These are phyloP conservation scores for Drosophila insularis DNA, from an alignment of 1,140 invertebrate genomes.

Conservation along the genomic window DNA sequence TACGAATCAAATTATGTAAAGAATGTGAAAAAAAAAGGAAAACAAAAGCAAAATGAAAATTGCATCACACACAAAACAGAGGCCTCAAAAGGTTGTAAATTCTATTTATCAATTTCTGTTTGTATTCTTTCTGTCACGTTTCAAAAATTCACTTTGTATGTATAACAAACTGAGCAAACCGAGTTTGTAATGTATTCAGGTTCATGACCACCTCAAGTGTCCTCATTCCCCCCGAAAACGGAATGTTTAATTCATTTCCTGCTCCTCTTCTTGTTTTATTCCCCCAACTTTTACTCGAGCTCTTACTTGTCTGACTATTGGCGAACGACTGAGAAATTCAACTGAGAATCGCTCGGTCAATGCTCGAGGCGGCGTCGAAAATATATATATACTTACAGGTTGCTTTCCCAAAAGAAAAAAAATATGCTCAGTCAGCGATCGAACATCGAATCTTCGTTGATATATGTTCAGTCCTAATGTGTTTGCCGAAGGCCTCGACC, in stretches of 20 bases:
- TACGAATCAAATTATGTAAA: constrained; percentile 69
- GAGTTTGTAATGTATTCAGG: constrained; percentile 24
- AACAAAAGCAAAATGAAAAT: constrained; percentile 33
- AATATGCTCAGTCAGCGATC: constrained; percentile 42
- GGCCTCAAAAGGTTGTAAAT: neutral
- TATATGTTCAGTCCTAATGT: neutral
- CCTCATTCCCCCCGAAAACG: neutral
- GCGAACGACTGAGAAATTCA: constrained; percentile 52
- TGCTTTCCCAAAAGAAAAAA: constrained; percentile 8
- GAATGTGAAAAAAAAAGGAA: constrained; percentile 40
- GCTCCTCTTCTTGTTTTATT: neutral
- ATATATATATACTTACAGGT: neutral
- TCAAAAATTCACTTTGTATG: constrained; percentile 1
- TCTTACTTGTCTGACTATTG: constrained; percentile 50
- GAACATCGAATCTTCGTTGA: constrained; percentile 28
- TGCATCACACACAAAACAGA: constrained; percentile 42
- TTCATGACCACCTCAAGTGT: neutral
- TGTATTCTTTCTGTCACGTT: constrained; percentile 11
- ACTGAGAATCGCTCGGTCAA: constrained; percentile 42
- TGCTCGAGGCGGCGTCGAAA: constrained; percentile 15
- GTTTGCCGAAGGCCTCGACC: neutral
- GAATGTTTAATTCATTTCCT: constrained; percentile 39
- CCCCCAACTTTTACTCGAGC: constrained; percentile 7
- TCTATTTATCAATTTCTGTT: constrained; percentile 7
- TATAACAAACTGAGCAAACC: constrained; percentile 13